Evolutionary conservation across 2,113 vertebrate species (phyloP), one percentile per base, ranked within the genome.

Genomic region (Pelvicachromis taeniatus): DNA sequence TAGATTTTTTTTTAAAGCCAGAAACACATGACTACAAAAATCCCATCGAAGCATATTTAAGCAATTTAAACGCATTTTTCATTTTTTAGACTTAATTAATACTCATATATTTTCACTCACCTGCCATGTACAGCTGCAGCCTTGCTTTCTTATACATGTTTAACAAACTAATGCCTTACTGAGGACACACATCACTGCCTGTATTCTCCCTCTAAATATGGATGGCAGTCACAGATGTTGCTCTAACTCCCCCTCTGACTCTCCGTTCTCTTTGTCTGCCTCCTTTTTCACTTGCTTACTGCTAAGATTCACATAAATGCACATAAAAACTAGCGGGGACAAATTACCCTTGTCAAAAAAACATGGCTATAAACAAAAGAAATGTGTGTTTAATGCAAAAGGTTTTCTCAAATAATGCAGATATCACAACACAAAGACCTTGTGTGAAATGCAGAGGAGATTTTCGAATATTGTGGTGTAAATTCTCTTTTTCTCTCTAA

Each of bases 141-240:
- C 87, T 88, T 85, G 73, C 83, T 82, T 84, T 73, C 61, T 86
- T 63, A 80, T 83, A 59, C 82, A 86, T 87, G 81, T 86, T 90
- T 82, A 85, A 88, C 83, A 85, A 85, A 79, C 78, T 82, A 55
- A 78, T 56, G 38, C 73, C 33, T 89, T 92, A 92, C 78, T 91
- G 85, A 61, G 78, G 90, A 84, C 82, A 85, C 80, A 82, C 90
- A 89, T 85, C 84, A 89, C 61, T 80, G 88, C 86, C 50, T 78
- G 83, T 84, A 63, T 90, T 83, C 90, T 88, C 80, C 87, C 86
- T 85, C 86, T 59, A 86, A 85, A 88, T 88, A 86, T 13, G 58
- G 89, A 83, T 89, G 90, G 68, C 87, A 90, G 83, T 83, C 90
- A 83, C 85, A 91, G 85, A 90, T 87, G 83, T 89, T 85, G 86